These are phyloP conservation scores for Ochlodes sylvanus DNA, from an alignment of 2,888 invertebrate species.

Conservation along the genomic window DNA sequence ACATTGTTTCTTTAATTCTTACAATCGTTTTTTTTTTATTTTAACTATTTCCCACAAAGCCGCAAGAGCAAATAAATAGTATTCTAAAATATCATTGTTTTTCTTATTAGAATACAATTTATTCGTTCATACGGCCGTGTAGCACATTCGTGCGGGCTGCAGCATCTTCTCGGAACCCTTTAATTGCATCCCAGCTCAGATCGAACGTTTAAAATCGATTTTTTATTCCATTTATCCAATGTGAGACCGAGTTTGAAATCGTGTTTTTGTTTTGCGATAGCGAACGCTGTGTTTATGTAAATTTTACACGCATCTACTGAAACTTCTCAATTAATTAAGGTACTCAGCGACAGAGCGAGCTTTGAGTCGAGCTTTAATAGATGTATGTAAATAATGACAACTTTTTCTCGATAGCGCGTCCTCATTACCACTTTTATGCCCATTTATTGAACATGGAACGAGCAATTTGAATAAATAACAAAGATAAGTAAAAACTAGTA, in stretches of 20 bases:
- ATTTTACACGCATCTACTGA: slow-evolving; percentile 81
- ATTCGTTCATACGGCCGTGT: slow-evolving; percentile 33
- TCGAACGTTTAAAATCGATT: slow-evolving; percentile 84
- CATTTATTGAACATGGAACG: slow-evolving; percentile 12
- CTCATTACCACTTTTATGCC: slow-evolving; percentile 32
- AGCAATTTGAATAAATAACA: slow-evolving; percentile 19
- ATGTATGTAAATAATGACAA: slow-evolving; percentile 38
- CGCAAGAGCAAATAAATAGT: slow-evolving; percentile 9
- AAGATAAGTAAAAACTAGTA: slow-evolving; percentile 4
- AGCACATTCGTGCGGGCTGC: slow-evolving; percentile 58
- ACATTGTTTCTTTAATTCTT: no score
- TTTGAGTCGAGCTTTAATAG: slow-evolving; percentile 27
- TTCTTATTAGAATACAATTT: slow-evolving; percentile 39
- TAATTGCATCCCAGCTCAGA: slow-evolving; percentile 82
- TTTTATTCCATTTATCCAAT: slow-evolving; percentile 81
- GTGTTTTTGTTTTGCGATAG: slow-evolving; percentile 77
- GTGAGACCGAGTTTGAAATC: slow-evolving; percentile 73
- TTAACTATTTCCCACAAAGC: background rate
- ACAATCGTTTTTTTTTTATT: no score
- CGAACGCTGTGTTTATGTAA: slow-evolving; percentile 80
- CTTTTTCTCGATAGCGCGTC: slow-evolving; percentile 33
- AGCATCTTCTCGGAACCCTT: slow-evolving; percentile 79
- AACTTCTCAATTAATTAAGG: slow-evolving; percentile 79
- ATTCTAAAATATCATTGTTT: slow-evolving; percentile 34
- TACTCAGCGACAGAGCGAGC: slow-evolving; percentile 41